Evolutionary conservation across 2,797 vertebrate species (phyloP), one percentile per base, ranked within the genome.

Genomic region (Sebastes trivittatus): DNA sequence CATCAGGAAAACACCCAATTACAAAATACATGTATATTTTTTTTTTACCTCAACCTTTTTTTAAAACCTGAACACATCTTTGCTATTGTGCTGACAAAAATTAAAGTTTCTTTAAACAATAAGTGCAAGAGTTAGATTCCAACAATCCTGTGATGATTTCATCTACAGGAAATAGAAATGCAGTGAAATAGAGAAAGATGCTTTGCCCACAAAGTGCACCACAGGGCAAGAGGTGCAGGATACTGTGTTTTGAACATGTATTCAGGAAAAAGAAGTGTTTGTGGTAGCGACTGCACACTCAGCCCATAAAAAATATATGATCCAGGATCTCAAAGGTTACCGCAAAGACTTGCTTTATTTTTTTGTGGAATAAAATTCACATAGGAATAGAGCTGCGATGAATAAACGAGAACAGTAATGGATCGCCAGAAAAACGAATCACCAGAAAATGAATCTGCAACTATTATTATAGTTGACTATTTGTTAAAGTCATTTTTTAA

Each of bases 1-100:
- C 65, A 22, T 82, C 86, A 75, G 67, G 81, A 83, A 84, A 83
- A 84, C 67, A 76, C 10, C 34, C 8, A 18, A 77, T 66, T 67
- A 77, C 55, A 72, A 11, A 54, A 16, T 80, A 1, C 2, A 38
- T 5, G 2, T 38, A 6, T 42, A 9, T 14, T 7, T 72, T 3
- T 30, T 3, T 61, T 76, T 68, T 29, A 27, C 29, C 62, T 60
- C 6, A 46, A 46, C 42, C 16, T 46, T 46, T 46, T 46, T 1
- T 46, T 18, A 5, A 69, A 23, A 29, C 38, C 59, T 52, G 25
- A 63, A 49, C n/a, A 80, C 52, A 72, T 42, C 4, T 52, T 70
- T 60, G 38, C 27, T 18, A 55, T 72, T 46, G 32, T 46, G 11
- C 16, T 27, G 18, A 54, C 66, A 60, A 61, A 61, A 68, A 30